Base-by-base conservation (phyloP, 2,888 invertebrate species). In the Eustalomyia histrio region DNA sequence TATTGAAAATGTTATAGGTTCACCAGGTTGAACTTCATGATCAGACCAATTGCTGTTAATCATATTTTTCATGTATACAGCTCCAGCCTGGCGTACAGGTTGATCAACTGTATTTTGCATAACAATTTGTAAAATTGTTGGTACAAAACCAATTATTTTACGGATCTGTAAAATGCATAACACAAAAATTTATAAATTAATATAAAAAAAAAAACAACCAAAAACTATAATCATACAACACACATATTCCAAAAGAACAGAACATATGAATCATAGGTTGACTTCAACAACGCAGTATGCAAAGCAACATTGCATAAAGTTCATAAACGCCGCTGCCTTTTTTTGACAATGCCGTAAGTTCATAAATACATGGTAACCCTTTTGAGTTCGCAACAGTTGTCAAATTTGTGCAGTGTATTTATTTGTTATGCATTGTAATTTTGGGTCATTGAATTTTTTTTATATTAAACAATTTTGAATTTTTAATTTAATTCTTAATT, bases 101-200 rank as follows among this genome's bases (percentile, higher is more conserved):
- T 97, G 94, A 83, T 97, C 96, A 60, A 97, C 93, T 85, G 97
- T 97, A 86, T 94, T 94, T 90, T 95, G 94, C 97, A 98, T 97
- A 73, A 99, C 95, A 81, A 99, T 95, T 93, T 98, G 97, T 67
- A 99, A 92, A 78, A 99, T 92, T 61, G 96, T 94, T 65, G 99
- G 99, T 67, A 97, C 95, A 92, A 99, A 99, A 24, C 98, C 98
- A 89, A 98, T 97, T 83, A 99, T 98, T 93, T 97, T 97, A 90
- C 97, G 95, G 85, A 97, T 94, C 97, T 97, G n/a, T 90, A 76
- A 87, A 88, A 35, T 24, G 57, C 10, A 29, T n/a, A 47, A 47
- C 14, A 21, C 7, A 73, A 64, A 67, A 24, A 17, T 47, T 39
- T 53, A 79, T 71, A 80, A 83, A 78, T 50, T 74, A 17, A 57